Base-by-base conservation (phyloP, 64 coral and sea anemone species). In the Montipora foliosa region DNA sequence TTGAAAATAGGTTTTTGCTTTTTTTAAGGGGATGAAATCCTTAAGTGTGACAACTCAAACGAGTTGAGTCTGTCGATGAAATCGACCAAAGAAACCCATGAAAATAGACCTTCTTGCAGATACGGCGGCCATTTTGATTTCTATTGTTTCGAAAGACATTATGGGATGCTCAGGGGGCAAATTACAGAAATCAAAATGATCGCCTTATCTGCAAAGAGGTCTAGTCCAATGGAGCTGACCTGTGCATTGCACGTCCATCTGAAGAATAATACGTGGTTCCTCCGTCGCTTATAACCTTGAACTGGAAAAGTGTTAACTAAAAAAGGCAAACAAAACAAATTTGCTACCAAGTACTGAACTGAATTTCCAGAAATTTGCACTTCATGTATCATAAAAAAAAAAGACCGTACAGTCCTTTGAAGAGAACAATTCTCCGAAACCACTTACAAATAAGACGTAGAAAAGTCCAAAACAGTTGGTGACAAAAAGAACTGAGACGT, bases 271-370 rank as follows among this genome's bases (percentile, higher is more conserved):
- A 93, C 7, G 92, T 93, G 3, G 92, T 93, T 29, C 74, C 92
- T 29, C 92, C 92, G 48, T 93, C 92, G 37, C 75, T 87, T 15
- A 93, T 78, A 68, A 93, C 48, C 74, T 88, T 88, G 75, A 93
- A 79, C 81, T 93, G 92, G 24, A 71, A 93, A 4, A 64, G 16
- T 6, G 76, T 88, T 7, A 93, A 58, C 92, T 93, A 13, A 55
- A 87, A 37, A 55, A 87, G 58, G 4, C 68, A 20, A 71, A 71
- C 1, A 11, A 84, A 64, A 37, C 55, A 25, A 61, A 29, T 15
- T 6, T 2, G 8, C 52, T 24, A 45, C 3, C 8, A 79, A 55
- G 46, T 17, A 37, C 37, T 37, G 51, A 79, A 10, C 16, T 0
- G 7, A 6, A 10, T 79, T 50, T 5, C 11, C 5, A 8, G 9